Evolutionary conservation across 2,888 invertebrate species (phyloP).

Genomic region (Agonopterix alstromeriana): DNA sequence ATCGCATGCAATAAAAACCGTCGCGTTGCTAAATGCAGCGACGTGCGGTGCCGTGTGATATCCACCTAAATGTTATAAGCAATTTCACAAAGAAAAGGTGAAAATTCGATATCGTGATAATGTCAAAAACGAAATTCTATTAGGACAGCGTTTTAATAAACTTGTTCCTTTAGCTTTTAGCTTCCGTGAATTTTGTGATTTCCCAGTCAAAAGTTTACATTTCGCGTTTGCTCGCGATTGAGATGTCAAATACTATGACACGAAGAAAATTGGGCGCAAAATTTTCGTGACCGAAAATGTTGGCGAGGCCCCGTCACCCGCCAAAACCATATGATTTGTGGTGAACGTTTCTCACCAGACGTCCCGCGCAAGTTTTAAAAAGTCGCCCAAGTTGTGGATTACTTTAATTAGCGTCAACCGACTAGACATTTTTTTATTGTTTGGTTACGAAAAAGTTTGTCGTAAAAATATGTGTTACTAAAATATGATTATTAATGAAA

Average conservation of each 20-base stretch:
- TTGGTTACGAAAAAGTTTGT: too few relatives aligned
- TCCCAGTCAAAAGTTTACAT: slow-evolving; percentile 15
- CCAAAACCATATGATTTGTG: slow-evolving; percentile 55
- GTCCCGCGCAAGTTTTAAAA: slow-evolving; percentile 34
- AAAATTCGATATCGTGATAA: too few relatives aligned
- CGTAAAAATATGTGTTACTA: too few relatives aligned
- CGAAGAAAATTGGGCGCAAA: slow-evolving; percentile 65
- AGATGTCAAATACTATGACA: slow-evolving; percentile 61
- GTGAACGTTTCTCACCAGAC: slow-evolving; percentile 52
- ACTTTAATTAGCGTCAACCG: slow-evolving; percentile 4
- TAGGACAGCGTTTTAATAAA: too few relatives aligned
- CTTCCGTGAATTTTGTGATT: slow-evolving; percentile 7
- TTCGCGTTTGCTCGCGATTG: slow-evolving; percentile 35
- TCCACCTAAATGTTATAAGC: too few relatives aligned
- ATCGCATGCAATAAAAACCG: too few relatives aligned
- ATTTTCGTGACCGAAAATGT: slow-evolving; percentile 57
- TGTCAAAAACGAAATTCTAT: too few relatives aligned
- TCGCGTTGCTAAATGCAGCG: too few relatives aligned
- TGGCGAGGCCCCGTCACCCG: slow-evolving; percentile 38
- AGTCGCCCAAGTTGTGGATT: slow-evolving; percentile 20
- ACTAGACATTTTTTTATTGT: slow-evolving; percentile 14
- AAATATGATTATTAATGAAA: too few relatives aligned
- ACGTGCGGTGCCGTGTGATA: too few relatives aligned
- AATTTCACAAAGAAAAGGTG: too few relatives aligned
- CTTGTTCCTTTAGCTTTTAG: too few relatives aligned